Evolutionary conservation across 2,888 invertebrate species (phyloP).

Genomic region (Orthonychiurus folsomi): DNA sequence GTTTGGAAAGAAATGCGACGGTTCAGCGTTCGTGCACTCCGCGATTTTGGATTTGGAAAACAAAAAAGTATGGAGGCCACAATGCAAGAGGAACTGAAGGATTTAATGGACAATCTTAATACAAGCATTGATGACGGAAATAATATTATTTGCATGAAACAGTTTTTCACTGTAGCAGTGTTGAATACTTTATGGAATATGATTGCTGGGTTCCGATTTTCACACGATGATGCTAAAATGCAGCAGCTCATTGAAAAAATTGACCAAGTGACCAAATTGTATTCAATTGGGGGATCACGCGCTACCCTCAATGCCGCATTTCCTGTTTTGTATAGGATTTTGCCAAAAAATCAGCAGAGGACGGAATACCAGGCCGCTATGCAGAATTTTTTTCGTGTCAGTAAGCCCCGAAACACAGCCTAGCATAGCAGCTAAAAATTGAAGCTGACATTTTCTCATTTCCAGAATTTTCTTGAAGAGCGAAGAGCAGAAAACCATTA

Average conservation of each 20-base stretch:
- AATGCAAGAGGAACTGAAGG: conserved; percentile 33
- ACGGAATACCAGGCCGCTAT: conserved; percentile 4
- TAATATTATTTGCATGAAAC: conserved; percentile 19
- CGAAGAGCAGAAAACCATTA: conserved; percentile 23
- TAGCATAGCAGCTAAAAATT: conserved; percentile 2
- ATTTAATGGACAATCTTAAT: conserved; percentile 24
- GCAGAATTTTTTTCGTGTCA: conserved; percentile 3
- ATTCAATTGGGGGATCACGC: conserved; percentile 18
- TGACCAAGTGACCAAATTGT: conserved; percentile 22
- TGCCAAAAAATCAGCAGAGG: conserved; percentile 17
- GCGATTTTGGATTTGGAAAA: conserved; percentile 40
- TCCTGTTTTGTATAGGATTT: conserved; percentile 21
- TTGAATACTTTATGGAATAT: conserved; percentile 37
- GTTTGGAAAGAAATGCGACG: conserved; percentile 38
- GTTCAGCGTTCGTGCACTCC: conserved; percentile 36
- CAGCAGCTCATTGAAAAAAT: conserved; percentile 22
- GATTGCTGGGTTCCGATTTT: conserved; percentile 33
- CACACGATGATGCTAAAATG: conserved; percentile 28
- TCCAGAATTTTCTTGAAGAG: conserved; percentile 24
- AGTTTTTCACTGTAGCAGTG: conserved; percentile 35
- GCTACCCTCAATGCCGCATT: no score
- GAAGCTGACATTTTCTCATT: conserved; percentile 2
- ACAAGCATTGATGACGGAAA: background rate
- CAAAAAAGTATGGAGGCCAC: conserved; percentile 31
- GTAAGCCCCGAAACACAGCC: background rate